A percentile compares a stretch with the other conserved stretches of the same genome.
These are phyloP conservation scores for Linurgus olivaceus DNA, from an alignment of 2,797 vertebrate genomes.

Conservation along the genomic window DNA sequence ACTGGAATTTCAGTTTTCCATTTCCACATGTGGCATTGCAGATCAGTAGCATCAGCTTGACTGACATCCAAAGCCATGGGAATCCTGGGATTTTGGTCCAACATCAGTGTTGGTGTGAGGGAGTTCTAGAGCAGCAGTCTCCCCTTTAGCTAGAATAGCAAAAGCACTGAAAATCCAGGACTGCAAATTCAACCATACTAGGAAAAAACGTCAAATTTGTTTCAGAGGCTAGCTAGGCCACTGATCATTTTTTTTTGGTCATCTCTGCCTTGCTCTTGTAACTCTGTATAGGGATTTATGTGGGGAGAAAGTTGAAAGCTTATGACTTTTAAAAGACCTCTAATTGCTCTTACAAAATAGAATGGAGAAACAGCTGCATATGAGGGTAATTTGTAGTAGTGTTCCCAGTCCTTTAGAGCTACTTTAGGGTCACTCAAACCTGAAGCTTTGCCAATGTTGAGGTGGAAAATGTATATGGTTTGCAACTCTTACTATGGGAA, in stretches of 20 bases:
- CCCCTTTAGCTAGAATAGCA: neutral
- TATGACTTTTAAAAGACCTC: neutral
- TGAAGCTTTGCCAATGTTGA: neutral
- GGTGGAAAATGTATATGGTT: neutral
- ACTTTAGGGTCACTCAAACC: neutral
- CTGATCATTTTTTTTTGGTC: neutral
- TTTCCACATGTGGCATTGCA: neutral
- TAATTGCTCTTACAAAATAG: neutral
- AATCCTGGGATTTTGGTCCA: neutral
- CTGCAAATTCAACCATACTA: neutral
- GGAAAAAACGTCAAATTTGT: neutral
- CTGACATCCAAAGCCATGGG: neutral
- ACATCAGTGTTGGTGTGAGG: neutral
- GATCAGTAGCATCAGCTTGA: neutral
- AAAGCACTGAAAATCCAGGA: neutral
- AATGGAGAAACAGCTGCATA: neutral
- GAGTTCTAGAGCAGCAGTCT: neutral
- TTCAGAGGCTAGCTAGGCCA: neutral
- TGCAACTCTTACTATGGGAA: neutral
- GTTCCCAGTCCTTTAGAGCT: neutral
- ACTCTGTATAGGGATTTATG: neutral
- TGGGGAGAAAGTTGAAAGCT: neutral
- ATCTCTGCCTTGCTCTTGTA: neutral
- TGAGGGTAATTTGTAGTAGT: neutral
- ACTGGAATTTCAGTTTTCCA: neutral